Base-by-base conservation (phyloP, 1,140 invertebrate species). In the Zelostemma sp. region DNA sequence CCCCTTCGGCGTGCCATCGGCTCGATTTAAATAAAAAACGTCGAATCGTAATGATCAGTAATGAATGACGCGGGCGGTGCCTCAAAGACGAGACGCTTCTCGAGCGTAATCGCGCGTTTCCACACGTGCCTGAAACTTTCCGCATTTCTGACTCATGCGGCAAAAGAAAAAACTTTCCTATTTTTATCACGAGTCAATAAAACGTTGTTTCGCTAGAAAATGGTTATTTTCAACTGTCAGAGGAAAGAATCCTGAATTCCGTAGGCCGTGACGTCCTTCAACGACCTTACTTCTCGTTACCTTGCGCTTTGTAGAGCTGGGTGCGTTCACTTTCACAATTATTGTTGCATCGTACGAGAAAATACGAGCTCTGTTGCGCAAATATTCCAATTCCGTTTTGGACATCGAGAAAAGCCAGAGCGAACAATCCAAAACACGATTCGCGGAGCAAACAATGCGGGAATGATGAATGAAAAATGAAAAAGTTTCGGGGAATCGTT, bases 291-390 rank as follows among this genome's bases (percentile, higher is more conserved):
- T 49, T 41, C 64, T 60, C 47, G 18, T 62, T 15, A 43, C 40
- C 40, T 43, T 43, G 38, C 51, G 31, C 9, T 43, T 15, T 45
- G 46, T 45, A 12, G 28, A 17, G 31, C 17, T 45, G 46, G 53
- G 43, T 62, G 60, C 69, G 58, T 70, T 76, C 65, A 77, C 75
- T 79, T 77, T 76, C 73, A 63, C 68, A 56, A 50, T 43, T 69
- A 56, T 43, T 53, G 19, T 54, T 33, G 38, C 33, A 12, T 43
- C 15, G 35, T 28, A 19, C 11, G 3, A n/a, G n/a, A n/a, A n/a
- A n/a, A n/a, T n/a, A n/a, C 38, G 17, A 12, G 15, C 35, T 17
- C 15, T 31, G 31, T 17, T 5, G 38, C 11, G 38, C 41, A 31
- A n/a, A n/a, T n/a, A n/a, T n/a, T n/a, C n/a, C n/a, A n/a, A n/a